These are phyloP conservation scores for Tetragonula carbonaria DNA, from an alignment of 2,888 invertebrate genomes.

Conservation along the genomic window DNA sequence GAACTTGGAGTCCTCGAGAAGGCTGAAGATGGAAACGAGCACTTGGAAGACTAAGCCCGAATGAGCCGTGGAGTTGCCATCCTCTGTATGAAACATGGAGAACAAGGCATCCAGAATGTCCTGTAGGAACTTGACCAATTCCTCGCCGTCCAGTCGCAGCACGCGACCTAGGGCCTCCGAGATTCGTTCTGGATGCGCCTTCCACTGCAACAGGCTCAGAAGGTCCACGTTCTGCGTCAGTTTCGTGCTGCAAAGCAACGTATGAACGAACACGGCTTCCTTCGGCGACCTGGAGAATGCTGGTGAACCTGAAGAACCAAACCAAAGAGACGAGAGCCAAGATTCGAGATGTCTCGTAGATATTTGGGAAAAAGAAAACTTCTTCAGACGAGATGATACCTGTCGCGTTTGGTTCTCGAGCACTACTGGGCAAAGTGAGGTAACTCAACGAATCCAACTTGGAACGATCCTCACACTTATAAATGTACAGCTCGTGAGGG, in stretches of 20 bases:
- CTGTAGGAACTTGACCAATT: conserved; percentile 96
- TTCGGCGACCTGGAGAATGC: conserved; percentile 92
- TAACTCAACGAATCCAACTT: conserved; percentile 87
- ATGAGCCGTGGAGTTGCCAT: conserved; percentile 94
- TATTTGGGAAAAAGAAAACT: too few species aligned
- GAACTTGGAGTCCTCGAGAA: conserved; percentile 95
- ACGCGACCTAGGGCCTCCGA: conserved; percentile 94
- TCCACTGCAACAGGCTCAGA: conserved; percentile 95
- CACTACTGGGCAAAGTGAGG: conserved; percentile 83
- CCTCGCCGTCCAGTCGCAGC: conserved; percentile 92
- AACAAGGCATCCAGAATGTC: conserved; percentile 97
- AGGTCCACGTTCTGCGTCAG: conserved; percentile 97
- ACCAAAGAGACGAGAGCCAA: too few species aligned
- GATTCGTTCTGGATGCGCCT: conserved; percentile 93
- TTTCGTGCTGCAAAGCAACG: conserved; percentile 97
- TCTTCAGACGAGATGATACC: conserved; percentile 58
- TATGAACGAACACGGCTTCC: conserved; percentile 92
- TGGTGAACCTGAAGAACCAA: conserved; percentile 67
- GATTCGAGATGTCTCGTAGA: too few species aligned
- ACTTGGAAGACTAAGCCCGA: conserved; percentile 97
- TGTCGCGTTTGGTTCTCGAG: conserved; percentile 78
- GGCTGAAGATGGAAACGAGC: conserved; percentile 95
- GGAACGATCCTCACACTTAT: conserved; percentile 94
- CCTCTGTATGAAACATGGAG: conserved; percentile 96
- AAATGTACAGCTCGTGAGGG: conserved; percentile 94